Conservation (phyloP, 2,888 invertebrate genomes). For the Tineola bisselliella region DNA sequence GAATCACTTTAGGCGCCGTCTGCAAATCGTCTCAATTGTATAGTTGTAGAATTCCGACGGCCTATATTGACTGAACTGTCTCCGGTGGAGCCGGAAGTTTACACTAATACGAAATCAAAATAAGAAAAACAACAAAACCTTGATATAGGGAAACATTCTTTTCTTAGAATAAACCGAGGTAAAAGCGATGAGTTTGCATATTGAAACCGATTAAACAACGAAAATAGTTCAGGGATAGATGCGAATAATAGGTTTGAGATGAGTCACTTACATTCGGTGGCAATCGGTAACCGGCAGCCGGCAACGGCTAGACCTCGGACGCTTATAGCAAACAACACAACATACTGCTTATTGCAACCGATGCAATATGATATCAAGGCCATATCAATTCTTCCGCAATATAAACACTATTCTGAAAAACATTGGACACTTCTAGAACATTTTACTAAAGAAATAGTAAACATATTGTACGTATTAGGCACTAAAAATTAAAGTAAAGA, state of each 20-base stretch:
- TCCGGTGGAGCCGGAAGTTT: background rate
- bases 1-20: conserved; percentile 52
- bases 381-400: background rate
- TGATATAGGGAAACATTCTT: background rate
- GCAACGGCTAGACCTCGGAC: conserved; percentile 7
- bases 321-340: background rate
- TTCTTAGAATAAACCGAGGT: background rate
- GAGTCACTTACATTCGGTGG: conserved; percentile 8
- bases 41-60: background rate
- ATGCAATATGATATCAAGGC: background rate
- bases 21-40: conserved; percentile 62
- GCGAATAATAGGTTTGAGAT: conserved; percentile 2
- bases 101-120: background rate
- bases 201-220: conserved; percentile 1
- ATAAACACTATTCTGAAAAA: background rate
- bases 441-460: no score
- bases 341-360: background rate
- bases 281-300: conserved; percentile 3
- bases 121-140: background rate
- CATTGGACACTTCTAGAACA: no score
- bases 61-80: background rate
- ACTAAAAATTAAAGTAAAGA: no score
- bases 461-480: no score
- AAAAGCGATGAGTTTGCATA: conserved; percentile 6
- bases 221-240: conserved; percentile 7